phyloP scores from a whole-genome alignment of 2,888 invertebrate species.

The Tipula lateralis region DNA sequence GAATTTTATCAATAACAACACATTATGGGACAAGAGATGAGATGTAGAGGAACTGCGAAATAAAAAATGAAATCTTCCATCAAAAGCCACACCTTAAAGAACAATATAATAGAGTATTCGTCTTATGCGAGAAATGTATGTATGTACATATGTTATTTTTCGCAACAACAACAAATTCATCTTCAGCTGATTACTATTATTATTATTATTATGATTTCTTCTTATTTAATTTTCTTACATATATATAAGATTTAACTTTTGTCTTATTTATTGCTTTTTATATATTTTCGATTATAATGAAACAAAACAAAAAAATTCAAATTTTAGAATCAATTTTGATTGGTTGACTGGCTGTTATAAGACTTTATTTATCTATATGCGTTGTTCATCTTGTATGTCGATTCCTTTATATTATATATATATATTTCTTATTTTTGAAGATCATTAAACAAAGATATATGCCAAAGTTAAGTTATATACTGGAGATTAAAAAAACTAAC shows the following conservation, averaged over 20 bases:
- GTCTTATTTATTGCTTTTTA: background rate
- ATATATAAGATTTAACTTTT: background rate
- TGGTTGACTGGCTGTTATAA: background rate
- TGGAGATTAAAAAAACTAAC: background rate
- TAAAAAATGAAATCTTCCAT: background rate
- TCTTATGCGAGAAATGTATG: background rate
- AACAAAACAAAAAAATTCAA: background rate
- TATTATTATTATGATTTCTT: background rate
- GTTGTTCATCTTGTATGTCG: background rate
- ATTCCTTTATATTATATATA: background rate
- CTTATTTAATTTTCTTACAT: background rate
- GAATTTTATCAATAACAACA: conserved; percentile 11
- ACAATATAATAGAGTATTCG: conserved; percentile 15
- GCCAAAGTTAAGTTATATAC: conserved; percentile 14
- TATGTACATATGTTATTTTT: background rate
- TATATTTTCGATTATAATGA: conserved; percentile 7
- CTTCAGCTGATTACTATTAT: conserved; percentile 19
- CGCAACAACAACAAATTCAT: background rate
- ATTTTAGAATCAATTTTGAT: conserved; percentile 19
- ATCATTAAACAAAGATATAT: conserved; percentile 24
- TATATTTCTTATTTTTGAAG: background rate
- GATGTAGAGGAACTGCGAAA: background rate
- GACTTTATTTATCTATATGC: background rate
- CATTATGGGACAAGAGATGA: background rate
- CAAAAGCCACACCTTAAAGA: conserved; percentile 15